Conservation (phyloP, 2,888 invertebrate genomes). For the Drosophila tanythrix region DNA sequence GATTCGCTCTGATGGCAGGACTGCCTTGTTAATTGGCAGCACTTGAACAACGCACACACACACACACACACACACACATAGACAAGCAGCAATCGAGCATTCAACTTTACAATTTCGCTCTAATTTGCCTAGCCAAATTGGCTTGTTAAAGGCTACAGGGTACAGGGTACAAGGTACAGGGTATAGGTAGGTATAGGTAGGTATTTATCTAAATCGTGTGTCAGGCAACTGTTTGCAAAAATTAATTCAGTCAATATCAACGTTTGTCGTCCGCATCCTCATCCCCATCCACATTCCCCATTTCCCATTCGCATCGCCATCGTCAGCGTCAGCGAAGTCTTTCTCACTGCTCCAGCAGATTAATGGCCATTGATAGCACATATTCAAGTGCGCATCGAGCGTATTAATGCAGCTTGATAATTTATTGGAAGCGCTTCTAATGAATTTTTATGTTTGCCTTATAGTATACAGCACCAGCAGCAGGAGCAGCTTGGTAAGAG, state of each 20-base stretch:
- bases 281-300: neutral
- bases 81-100: slow-evolving; percentile 18
- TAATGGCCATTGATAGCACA: slow-evolving; percentile 73
- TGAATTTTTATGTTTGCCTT: slow-evolving; percentile 70
- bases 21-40: slow-evolving; percentile 74
- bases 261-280: neutral
- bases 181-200: neutral
- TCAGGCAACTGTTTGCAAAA: slow-evolving; percentile 39
- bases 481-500: neutral
- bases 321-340: neutral
- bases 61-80: slow-evolving; percentile 8
- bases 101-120: slow-evolving; percentile 29
- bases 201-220: slow-evolving; percentile 26
- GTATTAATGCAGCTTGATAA: slow-evolving; percentile 75
- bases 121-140: slow-evolving; percentile 74
- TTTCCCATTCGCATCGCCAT: neutral
- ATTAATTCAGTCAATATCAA: slow-evolving; percentile 35
- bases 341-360: slow-evolving; percentile 42
- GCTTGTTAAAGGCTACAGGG: slow-evolving; percentile 23
- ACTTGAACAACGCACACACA: slow-evolving; percentile 50
- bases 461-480: slow-evolving; percentile 19
- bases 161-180: neutral
- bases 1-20: slow-evolving; percentile 65
- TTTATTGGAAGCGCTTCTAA: slow-evolving; percentile 72
- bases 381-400: slow-evolving; percentile 66